These are phyloP conservation scores for Apolygus lucorum DNA, from an alignment of 1,140 invertebrate genomes.

Conservation along the genomic window DNA sequence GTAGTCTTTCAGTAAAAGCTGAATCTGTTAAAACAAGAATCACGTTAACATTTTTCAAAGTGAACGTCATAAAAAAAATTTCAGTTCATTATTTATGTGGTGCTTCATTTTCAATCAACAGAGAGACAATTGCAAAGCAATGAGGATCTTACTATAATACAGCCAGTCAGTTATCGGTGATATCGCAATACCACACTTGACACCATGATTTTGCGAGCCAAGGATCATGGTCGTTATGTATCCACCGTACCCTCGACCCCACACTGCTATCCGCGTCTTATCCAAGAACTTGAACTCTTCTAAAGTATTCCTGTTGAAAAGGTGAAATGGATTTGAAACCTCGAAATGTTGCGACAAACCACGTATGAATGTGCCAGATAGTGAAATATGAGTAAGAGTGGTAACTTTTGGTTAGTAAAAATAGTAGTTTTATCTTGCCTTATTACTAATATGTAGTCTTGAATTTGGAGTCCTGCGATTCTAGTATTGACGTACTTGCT, in stretches of 20 bases:
- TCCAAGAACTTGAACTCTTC: constrained; percentile 77
- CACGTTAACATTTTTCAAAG: no score
- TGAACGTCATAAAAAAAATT: neutral
- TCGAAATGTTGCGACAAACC: no score
- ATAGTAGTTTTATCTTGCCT: constrained; percentile 43
- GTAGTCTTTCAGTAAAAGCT: constrained; percentile 85
- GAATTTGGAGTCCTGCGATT: constrained; percentile 76
- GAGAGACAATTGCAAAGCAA: neutral
- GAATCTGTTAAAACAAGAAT: constrained; percentile 66
- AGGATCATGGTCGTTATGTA: constrained; percentile 84
- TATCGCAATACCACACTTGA: constrained; percentile 85
- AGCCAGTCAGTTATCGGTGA: constrained; percentile 92
- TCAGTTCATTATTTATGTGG: neutral
- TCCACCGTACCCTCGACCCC: constrained; percentile 96
- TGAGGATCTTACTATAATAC: constrained; percentile 79
- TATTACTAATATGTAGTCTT: constrained; percentile 78
- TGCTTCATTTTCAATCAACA: neutral
- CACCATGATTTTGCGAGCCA: constrained; percentile 71
- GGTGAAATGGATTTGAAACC: no score
- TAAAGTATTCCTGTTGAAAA: constrained; percentile 67
- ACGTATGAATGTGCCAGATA: no score
- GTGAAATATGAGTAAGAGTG: no score
- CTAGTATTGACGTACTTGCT: constrained; percentile 66
- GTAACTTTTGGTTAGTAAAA: no score
- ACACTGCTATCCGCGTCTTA: constrained; percentile 74